Evolutionary conservation across 2,888 invertebrate genomes (phyloP).

Genomic region (Hipparchia semele): DNA sequence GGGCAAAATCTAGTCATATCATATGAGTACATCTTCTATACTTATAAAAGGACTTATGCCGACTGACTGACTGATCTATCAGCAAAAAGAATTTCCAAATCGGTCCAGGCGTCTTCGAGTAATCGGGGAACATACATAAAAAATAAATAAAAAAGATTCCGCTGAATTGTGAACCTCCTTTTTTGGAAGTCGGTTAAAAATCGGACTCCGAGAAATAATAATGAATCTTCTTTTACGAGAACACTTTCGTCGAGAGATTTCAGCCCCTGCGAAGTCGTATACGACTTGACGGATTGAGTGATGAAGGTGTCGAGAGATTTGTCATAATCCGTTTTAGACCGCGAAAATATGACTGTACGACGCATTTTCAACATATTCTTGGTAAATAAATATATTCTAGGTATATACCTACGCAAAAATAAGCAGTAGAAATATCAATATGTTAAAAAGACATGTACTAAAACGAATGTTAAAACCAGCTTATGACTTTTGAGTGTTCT

Average conservation of each 20-base stretch:
- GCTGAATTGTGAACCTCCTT: no score
- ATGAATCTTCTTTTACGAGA: background rate
- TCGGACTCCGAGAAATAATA: background rate
- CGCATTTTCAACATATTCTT: background rate
- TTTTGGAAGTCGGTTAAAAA: background rate
- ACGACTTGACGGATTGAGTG: conserved; percentile 15
- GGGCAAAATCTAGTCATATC: no score
- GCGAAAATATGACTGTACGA: background rate
- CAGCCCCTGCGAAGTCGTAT: background rate
- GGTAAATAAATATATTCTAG: background rate
- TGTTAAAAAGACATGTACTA: no score
- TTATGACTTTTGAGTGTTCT: background rate
- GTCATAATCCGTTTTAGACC: conserved; percentile 7
- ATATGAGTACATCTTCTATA: no score
- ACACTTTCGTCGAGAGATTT: conserved; percentile 10
- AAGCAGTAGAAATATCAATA: no score
- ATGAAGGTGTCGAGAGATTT: conserved; percentile 12
- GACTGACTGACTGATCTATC: no score
- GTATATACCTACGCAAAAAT: background rate
- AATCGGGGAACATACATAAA: no score
- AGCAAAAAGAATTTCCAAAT: no score
- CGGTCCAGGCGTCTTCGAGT: no score
- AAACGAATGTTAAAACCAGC: background rate
- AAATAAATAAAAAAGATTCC: no score
- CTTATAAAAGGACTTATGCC: no score